Evolutionary conservation across 2,797 vertebrate species (phyloP), one percentile per base, ranked within the genome.

Genomic region (Bradypus variegatus): DNA sequence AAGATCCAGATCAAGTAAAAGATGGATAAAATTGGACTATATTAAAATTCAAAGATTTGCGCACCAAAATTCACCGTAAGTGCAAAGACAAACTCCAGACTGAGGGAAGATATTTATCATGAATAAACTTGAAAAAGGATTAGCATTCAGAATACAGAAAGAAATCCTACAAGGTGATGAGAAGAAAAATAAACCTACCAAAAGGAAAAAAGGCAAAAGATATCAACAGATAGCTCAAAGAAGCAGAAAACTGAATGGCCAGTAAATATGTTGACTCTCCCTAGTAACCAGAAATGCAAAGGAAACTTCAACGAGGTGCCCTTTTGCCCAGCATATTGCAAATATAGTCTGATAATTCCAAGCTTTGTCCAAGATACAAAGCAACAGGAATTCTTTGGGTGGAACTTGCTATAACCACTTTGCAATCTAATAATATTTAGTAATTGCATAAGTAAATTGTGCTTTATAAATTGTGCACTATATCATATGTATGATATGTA

Each of bases 1-100:
- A 91, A 89, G 69, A 60, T 85, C 58, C 58, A 36, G 85, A 48
- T 21, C 50, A 93, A 85, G 38, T 36, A 90, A 89, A 93, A 76
- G 21, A 45, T 19, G 80, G 60, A 50, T 62, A 41, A 48, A 55
- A 86, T 84, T 23, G 78, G 84, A 88, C 50, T 50, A 69, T 31
- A 29, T 25, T 53, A 91, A 92, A 85, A 87, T 25, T 58, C 16
- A 88, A 80, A 70, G 7, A 76, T 41, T 53, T 67, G 53, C 72
- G 64, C 4, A 70, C 53, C 55, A 10, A 86, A 92, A 91, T 73
- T 67, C 62, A 93, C 55, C 48, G 29, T 55, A 93, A 72, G 65
- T 48, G 60, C 13, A 72, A 72, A 33, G 82, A 70, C 31, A 64
- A 60, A 72, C n/a, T 41, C 84, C 41, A 83, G 25, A 53, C 6